These are phyloP conservation scores for Mesocricetus auratus DNA, from an alignment of 2,113 vertebrate species.

Conservation along the genomic window DNA sequence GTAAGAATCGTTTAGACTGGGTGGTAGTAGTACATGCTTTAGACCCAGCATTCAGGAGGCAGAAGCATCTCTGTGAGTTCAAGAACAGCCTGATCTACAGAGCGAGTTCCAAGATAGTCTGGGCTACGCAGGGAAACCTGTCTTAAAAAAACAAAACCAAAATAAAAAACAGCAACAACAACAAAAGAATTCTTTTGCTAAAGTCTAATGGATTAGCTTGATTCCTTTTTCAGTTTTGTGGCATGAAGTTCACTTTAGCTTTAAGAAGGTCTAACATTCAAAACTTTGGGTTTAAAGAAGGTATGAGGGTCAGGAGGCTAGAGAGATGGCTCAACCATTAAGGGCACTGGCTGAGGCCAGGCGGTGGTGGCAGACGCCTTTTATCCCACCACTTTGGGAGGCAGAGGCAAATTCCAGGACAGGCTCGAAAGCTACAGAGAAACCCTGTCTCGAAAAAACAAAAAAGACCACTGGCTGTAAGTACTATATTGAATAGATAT, in stretches of 20 bases:
- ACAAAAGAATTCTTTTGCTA: background rate
- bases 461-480: too few relatives aligned
- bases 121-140: background rate
- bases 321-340: background rate
- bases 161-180: too few relatives aligned
- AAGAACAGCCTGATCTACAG: background rate
- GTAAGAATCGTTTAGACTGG: constrained; percentile 15
- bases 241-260: background rate
- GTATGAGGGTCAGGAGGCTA: background rate
- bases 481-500: too few relatives aligned
- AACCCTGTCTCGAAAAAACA: too few relatives aligned
- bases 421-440: too few relatives aligned
- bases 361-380: too few relatives aligned
- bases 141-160: background rate
- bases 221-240: constrained; percentile 27
- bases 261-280: constrained; percentile 1
- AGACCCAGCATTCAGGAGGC: background rate
- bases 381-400: too few relatives aligned
- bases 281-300: background rate
- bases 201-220: background rate
- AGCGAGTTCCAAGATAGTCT: background rate
- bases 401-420: too few relatives aligned
- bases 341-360: background rate
- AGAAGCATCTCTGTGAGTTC: background rate
- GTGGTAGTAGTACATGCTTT: background rate